phyloP scores from a whole-genome alignment of 2,113 vertebrate species.

The Xiphophorus hellerii region DNA sequence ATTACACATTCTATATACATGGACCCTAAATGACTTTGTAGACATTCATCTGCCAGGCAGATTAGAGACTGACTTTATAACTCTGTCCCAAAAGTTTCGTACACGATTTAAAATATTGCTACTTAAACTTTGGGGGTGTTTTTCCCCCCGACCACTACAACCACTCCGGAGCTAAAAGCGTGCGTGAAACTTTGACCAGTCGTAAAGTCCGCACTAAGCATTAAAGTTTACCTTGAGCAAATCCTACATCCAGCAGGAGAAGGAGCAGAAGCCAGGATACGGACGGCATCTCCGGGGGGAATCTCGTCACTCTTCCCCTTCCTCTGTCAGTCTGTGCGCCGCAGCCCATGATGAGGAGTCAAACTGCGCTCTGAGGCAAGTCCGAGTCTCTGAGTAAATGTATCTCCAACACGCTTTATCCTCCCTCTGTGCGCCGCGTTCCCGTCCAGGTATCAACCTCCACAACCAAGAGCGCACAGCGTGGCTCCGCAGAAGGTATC shows the following conservation, averaged over 20 bases:
- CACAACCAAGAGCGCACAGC: slow-evolving; percentile 9
- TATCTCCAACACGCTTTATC: slow-evolving; percentile 22
- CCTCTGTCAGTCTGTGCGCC: slow-evolving; percentile 82
- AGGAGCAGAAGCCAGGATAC: slow-evolving; percentile 84
- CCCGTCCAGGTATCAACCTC: slow-evolving; percentile 20
- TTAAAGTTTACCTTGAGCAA: slow-evolving; percentile 88
- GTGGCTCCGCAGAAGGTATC: slow-evolving; percentile 19
- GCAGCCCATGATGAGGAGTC: slow-evolving; percentile 83
- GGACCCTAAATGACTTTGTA: neutral
- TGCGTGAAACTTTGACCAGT: slow-evolving; percentile 45
- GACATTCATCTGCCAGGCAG: neutral
- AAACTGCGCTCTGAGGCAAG: slow-evolving; percentile 65
- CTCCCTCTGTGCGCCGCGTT: slow-evolving; percentile 20
- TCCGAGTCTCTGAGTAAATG: slow-evolving; percentile 46
- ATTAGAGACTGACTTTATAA: neutral
- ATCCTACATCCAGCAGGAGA: slow-evolving; percentile 81
- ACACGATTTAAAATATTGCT: neutral
- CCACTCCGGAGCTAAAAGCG: neutral
- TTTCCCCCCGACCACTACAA: slow-evolving; percentile 2
- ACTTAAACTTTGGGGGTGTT: neutral
- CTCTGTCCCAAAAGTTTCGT: neutral
- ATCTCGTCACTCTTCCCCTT: slow-evolving; percentile 80
- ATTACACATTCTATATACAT: neutral
- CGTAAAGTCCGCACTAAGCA: slow-evolving; percentile 23
- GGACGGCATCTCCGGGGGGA: slow-evolving; percentile 80